Conservation (phyloP, 2,797 vertebrate genomes). For the Oophaga sylvatica region DNA sequence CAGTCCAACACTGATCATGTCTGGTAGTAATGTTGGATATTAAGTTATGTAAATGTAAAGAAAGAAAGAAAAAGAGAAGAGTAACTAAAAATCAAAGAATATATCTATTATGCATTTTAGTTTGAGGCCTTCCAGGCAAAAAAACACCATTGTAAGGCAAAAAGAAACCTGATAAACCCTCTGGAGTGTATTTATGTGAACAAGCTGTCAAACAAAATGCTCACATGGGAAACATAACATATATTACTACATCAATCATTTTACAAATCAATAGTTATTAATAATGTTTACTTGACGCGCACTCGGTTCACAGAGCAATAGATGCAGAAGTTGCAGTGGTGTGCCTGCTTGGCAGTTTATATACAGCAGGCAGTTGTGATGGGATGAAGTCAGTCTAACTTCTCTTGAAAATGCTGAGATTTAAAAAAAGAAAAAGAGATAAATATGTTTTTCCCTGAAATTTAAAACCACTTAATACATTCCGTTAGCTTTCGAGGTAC, state of each 20-base stretch:
- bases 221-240: slow-evolving; percentile 22
- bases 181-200: slow-evolving; percentile 27
- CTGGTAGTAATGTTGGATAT: too few relatives aligned
- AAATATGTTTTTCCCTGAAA: background rate
- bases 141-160: background rate
- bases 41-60: background rate
- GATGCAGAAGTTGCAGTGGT: slow-evolving; percentile 16
- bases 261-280: slow-evolving; percentile 45
- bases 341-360: slow-evolving; percentile 12
- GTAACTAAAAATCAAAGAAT: background rate
- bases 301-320: slow-evolving; percentile 8
- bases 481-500: background rate
- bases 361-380: background rate
- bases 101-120: background rate
- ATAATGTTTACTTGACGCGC: slow-evolving; percentile 40
- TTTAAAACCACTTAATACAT: background rate
- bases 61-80: background rate
- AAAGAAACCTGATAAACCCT: slow-evolving; percentile 24
- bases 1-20: too few relatives aligned
- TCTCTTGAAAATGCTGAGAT: slow-evolving; percentile 14
- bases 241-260: slow-evolving; percentile 46
- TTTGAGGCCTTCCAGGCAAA: background rate
- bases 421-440: slow-evolving; percentile 30
- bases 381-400: background rate
- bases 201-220: slow-evolving; percentile 37